Percentiles rank a stretch among this genome's conserved stretches.
These are phyloP conservation scores for Tychaedon coryphoeus DNA, from an alignment of 2,113 vertebrate species.

Conservation along the genomic window DNA sequence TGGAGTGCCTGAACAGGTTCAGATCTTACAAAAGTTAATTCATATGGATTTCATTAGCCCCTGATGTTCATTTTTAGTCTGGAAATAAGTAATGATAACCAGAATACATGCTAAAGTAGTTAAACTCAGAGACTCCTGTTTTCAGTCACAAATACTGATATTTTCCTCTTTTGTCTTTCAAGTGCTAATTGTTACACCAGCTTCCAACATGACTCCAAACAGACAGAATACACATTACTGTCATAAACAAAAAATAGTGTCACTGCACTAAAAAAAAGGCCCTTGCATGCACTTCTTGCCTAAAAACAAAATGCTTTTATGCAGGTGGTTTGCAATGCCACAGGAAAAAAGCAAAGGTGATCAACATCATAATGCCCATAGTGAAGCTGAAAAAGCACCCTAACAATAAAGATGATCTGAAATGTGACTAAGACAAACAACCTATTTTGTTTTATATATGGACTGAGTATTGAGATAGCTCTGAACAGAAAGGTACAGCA, in stretches of 20 bases:
- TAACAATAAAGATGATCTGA: neutral
- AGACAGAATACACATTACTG: neutral
- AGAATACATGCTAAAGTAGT: neutral
- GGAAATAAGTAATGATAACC: neutral
- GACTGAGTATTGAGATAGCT: neutral
- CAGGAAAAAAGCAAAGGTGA: neutral
- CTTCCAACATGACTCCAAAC: neutral
- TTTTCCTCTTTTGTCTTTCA: neutral
- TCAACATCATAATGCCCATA: neutral
- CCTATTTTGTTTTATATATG: neutral
- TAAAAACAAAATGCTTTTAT: neutral
- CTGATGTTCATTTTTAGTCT: neutral
- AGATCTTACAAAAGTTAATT: neutral
- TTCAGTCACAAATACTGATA: neutral
- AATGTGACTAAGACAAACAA: neutral
- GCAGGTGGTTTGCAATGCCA: neutral
- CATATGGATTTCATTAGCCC: neutral
- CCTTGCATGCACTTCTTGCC: neutral
- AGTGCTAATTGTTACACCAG: neutral
- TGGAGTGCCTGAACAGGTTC: neutral
- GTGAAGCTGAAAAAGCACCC: neutral
- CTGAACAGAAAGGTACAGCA: neutral
- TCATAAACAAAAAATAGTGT: neutral
- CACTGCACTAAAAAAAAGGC: neutral
- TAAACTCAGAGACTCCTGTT: neutral